Percentiles rank a stretch among this genome's conserved stretches.
Conservation (phyloP, 2,113 vertebrate species). For the Probosciger aterrimus region DNA sequence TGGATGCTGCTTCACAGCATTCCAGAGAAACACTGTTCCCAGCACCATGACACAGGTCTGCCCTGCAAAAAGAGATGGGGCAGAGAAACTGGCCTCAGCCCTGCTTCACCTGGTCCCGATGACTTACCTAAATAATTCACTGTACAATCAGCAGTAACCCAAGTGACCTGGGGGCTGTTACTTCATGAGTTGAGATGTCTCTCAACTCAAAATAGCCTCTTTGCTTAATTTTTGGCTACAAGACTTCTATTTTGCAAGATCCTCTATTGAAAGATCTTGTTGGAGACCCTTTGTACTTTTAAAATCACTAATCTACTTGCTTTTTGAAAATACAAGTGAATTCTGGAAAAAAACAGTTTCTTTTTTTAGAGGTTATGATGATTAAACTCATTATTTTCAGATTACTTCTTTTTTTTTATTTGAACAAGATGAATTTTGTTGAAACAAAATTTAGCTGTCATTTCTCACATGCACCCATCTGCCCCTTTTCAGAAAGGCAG, state of each 20-base stretch:
- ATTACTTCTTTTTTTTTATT: neutral
- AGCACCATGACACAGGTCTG: neutral
- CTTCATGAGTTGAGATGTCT: neutral
- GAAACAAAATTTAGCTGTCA: neutral
- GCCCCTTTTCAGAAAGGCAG: neutral
- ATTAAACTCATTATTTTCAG: neutral
- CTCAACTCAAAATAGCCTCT: neutral
- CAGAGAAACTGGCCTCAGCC: neutral
- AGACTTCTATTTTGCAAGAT: neutral
- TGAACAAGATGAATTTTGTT: neutral
- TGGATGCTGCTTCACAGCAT: accelerated
- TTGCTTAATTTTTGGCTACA: neutral
- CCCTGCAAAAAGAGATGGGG: neutral
- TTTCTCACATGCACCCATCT: neutral
- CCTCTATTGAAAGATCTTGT: neutral
- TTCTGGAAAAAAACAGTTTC: neutral
- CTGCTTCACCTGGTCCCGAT: neutral
- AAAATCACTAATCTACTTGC: neutral
- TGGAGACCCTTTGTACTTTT: neutral
- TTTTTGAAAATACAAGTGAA: neutral
- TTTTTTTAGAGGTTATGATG: neutral
- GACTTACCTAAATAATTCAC: neutral
- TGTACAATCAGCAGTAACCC: neutral
- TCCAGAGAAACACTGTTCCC: neutral
- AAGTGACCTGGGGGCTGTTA: neutral